Evolutionary conservation across 1,140 invertebrate genomes (phyloP).

Genomic region (Nylanderia fulva): DNA sequence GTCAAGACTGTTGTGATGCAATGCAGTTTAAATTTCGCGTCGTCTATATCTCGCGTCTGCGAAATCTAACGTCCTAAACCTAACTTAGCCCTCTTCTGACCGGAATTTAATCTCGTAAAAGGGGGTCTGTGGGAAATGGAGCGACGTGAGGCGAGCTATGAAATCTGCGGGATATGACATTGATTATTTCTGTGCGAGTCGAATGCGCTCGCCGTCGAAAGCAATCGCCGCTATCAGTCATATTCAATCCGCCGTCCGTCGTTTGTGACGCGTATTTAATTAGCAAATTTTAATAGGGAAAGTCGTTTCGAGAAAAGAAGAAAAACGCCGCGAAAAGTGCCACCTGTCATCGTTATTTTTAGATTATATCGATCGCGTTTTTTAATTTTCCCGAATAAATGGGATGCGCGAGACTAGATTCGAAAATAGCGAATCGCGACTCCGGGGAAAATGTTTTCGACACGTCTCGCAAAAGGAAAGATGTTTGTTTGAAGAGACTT

Average conservation of each 20-base stretch:
- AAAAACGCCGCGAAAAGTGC: neutral
- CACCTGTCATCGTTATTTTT: neutral
- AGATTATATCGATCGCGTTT: slow-evolving; percentile 23
- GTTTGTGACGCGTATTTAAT: slow-evolving; percentile 42
- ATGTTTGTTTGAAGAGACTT: neutral
- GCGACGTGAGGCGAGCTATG: neutral
- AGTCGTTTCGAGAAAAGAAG: neutral
- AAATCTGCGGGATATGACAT: slow-evolving; percentile 42
- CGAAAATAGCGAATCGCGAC: neutral
- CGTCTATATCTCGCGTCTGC: neutral
- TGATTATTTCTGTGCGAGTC: slow-evolving; percentile 47
- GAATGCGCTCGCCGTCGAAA: slow-evolving; percentile 6
- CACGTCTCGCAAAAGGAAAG: neutral
- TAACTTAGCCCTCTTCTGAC: neutral
- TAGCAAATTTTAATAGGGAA: slow-evolving; percentile 46
- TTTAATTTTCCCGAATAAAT: slow-evolving; percentile 39
- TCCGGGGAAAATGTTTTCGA: neutral
- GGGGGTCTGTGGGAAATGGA: slow-evolving; percentile 2
- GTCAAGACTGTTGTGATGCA: neutral
- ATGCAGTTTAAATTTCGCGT: neutral
- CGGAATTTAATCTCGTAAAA: slow-evolving; percentile 50
- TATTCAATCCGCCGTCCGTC: slow-evolving; percentile 29
- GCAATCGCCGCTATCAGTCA: slow-evolving; percentile 15
- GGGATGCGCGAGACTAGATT: neutral
- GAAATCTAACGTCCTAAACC: slow-evolving; percentile 1